phyloP scores from a whole-genome alignment of 2,888 invertebrate genomes.

The Nasonovia ribisnigri region DNA sequence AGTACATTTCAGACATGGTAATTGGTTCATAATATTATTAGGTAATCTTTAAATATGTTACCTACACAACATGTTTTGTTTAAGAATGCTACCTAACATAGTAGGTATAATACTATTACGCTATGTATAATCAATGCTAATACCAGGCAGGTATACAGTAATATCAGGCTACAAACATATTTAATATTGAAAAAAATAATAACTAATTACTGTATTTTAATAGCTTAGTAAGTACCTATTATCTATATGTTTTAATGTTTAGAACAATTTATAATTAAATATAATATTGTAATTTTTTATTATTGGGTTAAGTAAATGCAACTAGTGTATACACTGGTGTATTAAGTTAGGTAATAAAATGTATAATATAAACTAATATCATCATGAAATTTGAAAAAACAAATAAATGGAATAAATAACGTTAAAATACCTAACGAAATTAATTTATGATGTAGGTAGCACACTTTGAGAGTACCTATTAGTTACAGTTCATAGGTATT shows the following conservation, averaged over 20 bases:
- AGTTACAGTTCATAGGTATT: neutral
- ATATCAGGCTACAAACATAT: neutral
- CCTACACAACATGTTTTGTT: neutral
- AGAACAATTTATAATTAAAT: neutral
- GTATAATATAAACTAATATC: neutral
- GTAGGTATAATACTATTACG: no score
- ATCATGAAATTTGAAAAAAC: neutral
- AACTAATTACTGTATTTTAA: neutral
- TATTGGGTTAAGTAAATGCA: neutral
- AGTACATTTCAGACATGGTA: conserved; percentile 92
- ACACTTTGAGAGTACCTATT: neutral
- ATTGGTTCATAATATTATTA: conserved; percentile 21
- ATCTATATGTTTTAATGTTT: neutral
- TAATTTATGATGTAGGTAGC: neutral
- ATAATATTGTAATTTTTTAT: neutral
- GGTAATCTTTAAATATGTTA: neutral
- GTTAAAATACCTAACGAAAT: neutral
- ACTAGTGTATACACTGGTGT: no score
- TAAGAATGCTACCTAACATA: neutral
- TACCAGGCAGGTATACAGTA: no score
- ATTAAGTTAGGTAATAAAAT: neutral
- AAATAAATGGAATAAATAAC: neutral
- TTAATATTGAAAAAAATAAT: neutral
- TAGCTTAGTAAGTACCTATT: no score
- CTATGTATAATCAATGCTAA: no score